phyloP scores from a whole-genome alignment of 1,140 invertebrate genomes.

The Panulirus ornatus region DNA sequence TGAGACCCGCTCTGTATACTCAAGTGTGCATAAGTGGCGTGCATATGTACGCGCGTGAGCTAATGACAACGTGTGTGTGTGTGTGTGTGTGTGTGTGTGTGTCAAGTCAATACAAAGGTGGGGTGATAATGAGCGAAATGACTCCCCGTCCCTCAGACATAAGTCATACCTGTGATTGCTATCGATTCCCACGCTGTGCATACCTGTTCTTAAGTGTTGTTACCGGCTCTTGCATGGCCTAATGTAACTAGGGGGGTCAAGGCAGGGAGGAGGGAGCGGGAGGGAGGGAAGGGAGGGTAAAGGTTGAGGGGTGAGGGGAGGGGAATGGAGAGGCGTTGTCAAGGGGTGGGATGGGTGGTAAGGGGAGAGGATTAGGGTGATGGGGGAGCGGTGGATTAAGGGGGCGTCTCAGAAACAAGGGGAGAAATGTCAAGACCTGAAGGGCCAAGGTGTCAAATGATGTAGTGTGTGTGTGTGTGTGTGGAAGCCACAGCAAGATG shows the following conservation, averaged over 20 bases:
- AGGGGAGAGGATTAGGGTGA: neutral
- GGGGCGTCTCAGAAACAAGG: neutral
- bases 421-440: neutral
- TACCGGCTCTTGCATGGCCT: neutral
- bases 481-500: no score
- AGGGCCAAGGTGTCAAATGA: neutral
- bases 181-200: slow-evolving; percentile 30
- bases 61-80: neutral
- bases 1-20: neutral
- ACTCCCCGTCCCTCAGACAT: neutral
- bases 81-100: slow-evolving; percentile 12
- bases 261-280: neutral
- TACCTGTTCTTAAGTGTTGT: slow-evolving; percentile 18
- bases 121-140: slow-evolving; percentile 2
- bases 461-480: no score
- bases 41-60: neutral
- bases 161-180: slow-evolving; percentile 20
- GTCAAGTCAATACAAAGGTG: neutral
- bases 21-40: neutral
- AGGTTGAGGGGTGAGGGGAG: neutral
- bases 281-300: neutral
- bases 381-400: neutral
- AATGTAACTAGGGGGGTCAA: neutral
- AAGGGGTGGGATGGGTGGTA: neutral
- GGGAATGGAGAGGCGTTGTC: no score